Evolutionary conservation across 2,888 invertebrate genomes (phyloP).

Genomic region (Ceriagrion tenellum): DNA sequence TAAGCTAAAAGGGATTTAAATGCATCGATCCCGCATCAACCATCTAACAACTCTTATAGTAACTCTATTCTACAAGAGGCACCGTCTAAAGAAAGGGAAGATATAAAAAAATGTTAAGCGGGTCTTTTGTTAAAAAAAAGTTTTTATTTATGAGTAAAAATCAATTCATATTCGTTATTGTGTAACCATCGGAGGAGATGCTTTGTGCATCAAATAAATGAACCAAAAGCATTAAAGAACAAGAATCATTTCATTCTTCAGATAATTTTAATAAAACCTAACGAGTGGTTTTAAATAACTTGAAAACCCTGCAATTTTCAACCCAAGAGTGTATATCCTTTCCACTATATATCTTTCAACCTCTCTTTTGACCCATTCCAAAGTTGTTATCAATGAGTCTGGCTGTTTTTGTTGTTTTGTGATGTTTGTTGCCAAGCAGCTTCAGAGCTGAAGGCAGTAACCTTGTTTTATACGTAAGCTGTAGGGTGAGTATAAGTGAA

Average conservation of each 20-base stretch:
- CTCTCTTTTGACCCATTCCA: constrained; percentile 66
- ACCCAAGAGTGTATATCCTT: constrained; percentile 59
- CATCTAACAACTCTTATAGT: constrained; percentile 58
- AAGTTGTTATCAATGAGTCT: constrained; percentile 66
- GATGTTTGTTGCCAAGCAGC: constrained; percentile 53
- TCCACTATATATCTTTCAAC: constrained; percentile 59
- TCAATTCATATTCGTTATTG: constrained; percentile 45
- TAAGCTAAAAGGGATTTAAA: constrained; percentile 75
- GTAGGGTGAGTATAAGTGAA: constrained; percentile 64
- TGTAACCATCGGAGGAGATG: constrained; percentile 44
- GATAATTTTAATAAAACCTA: constrained; percentile 61
- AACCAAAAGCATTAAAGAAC: constrained; percentile 54
- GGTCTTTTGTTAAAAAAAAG: constrained; percentile 52
- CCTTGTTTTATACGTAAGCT: constrained; percentile 64
- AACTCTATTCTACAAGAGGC: constrained; percentile 65
- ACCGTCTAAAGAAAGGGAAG: constrained; percentile 66
- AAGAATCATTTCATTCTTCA: constrained; percentile 60
- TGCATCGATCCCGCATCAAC: constrained; percentile 30
- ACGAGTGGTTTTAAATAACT: constrained; percentile 66
- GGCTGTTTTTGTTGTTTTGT: constrained; percentile 65
- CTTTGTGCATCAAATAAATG: constrained; percentile 61
- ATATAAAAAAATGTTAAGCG: constrained; percentile 38
- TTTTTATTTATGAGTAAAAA: constrained; percentile 47
- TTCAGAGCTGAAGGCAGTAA: constrained; percentile 38
- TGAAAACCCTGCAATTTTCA: constrained; percentile 58